Evolutionary conservation across 2,888 invertebrate genomes (phyloP).

Genomic region (Prionchulus punctatus): DNA sequence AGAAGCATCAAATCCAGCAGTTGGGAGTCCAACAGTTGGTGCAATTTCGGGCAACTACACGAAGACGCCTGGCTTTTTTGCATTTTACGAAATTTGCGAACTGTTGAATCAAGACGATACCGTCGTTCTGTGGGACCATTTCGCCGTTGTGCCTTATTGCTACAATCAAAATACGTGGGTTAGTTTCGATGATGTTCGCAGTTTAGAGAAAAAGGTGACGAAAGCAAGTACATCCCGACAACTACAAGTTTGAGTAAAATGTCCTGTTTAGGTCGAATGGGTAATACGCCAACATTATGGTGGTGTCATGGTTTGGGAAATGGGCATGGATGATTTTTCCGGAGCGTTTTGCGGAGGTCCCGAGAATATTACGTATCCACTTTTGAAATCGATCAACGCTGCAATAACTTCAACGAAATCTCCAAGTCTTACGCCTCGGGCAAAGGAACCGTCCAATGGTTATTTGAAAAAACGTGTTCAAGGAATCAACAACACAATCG

Average conservation of each 20-base stretch:
- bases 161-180: slow-evolving; percentile 18
- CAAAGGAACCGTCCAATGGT: background rate
- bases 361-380: slow-evolving; percentile 27
- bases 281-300: slow-evolving; percentile 7
- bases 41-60: slow-evolving; percentile 44
- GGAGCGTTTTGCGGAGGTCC: background rate
- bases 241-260: background rate
- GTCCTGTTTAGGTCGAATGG: no score
- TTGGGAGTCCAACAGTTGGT: slow-evolving; percentile 54
- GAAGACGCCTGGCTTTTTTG: slow-evolving; percentile 49
- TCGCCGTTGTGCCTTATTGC: slow-evolving; percentile 10
- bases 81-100: slow-evolving; percentile 41
- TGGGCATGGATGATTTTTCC: slow-evolving; percentile 13
- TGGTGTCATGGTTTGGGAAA: slow-evolving; percentile 13
- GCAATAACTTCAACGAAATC: background rate
- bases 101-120: slow-evolving; percentile 5
- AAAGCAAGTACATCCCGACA: slow-evolving; percentile 22
- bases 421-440: background rate
- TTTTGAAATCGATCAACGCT: background rate
- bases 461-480: no score
- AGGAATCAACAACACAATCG: background rate
- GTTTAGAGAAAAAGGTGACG: slow-evolving; percentile 55
- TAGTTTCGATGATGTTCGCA: slow-evolving; percentile 33
- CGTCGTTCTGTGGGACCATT: slow-evolving; percentile 3
- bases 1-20: slow-evolving; percentile 47